These are phyloP conservation scores for Tiaroga cobitis DNA, from an alignment of 2,797 vertebrate species.

Conservation along the genomic window DNA sequence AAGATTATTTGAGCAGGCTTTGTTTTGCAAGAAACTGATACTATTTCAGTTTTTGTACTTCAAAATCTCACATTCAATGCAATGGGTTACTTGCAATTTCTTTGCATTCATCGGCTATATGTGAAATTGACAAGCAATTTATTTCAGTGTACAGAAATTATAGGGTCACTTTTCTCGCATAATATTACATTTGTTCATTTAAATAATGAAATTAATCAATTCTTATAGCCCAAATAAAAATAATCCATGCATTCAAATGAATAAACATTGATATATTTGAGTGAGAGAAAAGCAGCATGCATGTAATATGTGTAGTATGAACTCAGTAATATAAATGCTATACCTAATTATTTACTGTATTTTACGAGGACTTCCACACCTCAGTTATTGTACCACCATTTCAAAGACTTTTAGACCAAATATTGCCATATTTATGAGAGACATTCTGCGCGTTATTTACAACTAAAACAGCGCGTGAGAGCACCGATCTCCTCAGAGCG, in stretches of 20 bases:
- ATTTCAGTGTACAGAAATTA: neutral
- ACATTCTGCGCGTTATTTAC: neutral
- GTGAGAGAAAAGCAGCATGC: neutral
- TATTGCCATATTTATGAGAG: neutral
- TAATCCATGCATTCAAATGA: too few species aligned
- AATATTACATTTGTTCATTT: neutral
- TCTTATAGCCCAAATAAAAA: neutral
- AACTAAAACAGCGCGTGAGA: neutral
- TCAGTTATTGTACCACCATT: neutral
- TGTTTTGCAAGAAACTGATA: too few species aligned
- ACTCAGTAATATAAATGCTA: neutral
- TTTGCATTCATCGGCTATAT: too few species aligned
- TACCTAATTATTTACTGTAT: neutral
- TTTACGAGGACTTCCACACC: neutral
- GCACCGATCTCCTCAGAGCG: constrained; percentile 52
- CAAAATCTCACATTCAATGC: neutral
- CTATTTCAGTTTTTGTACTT: too few species aligned
- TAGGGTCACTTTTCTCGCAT: neutral
- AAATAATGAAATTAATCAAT: neutral
- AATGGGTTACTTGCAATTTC: neutral
- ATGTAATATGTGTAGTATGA: neutral
- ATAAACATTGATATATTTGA: neutral
- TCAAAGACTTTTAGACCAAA: neutral
- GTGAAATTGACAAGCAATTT: neutral
- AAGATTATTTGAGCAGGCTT: too few species aligned